Base-by-base conservation (phyloP, 2,888 invertebrate species). In the Phasia obesa region DNA sequence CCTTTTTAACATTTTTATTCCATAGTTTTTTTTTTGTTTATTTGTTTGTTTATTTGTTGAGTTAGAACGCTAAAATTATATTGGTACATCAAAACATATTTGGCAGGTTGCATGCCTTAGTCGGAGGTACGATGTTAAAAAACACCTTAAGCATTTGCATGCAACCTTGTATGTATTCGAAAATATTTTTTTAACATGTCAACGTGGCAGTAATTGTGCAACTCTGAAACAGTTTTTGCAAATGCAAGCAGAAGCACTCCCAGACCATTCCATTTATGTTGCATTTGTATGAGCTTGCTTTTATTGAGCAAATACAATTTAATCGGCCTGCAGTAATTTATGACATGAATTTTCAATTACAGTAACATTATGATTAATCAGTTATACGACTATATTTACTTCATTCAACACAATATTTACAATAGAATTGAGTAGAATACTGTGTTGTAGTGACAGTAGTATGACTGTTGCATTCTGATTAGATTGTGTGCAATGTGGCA, bases 311-410 rank as follows among this genome's bases (percentile, higher is more conserved):
- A 87, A 74, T 80, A 69, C 73, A 80, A 85, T 76, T 87, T 86
- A 81, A 85, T 86, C 73, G 64, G 75, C 87, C 83, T 51, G 67
- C 62, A 87, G 89, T 84, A 79, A 85, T 85, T 86, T 87, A 86
- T 87, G 87, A 89, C 89, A 88, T 88, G 89, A 60, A 85, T 85
- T 86, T 85, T 83, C 85, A 86, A 85, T 86, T 85, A 83, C 70
- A 75, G 60, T 84, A 77, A 84, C 85, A 84, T 77, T 86, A 86
- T 88, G 82, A 76, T 71, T 60, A 76, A 55, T 70, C 42, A 42
- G 35, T 53, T 15, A 25, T n/a, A 53, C 7, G 51, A n/a, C 19
- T 38, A 19, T 60, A 73, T 42, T 31, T 53, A 53, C 67, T 81
- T 87, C 86, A 88, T 86, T 85, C 70, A 35, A 42, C 21, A 38